Evolutionary conservation across 2,888 invertebrate species (phyloP).

Genomic region (Lampropteryx suffumata): DNA sequence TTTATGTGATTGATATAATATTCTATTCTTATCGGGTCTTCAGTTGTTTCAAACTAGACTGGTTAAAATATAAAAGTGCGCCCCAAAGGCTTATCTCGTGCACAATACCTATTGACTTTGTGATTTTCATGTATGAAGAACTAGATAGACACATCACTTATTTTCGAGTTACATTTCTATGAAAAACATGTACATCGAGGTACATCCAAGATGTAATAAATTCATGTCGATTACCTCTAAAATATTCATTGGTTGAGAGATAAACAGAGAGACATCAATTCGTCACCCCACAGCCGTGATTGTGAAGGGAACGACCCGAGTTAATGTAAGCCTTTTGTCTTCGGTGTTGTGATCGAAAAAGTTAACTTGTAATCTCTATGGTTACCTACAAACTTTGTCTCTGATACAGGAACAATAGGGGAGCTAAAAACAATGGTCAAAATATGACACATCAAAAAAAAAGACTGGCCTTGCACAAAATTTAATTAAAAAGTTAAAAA

Average conservation of each 20-base stretch:
- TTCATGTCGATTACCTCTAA: constrained; percentile 32
- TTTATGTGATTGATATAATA: no score
- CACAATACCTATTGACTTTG: no score
- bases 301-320: constrained; percentile 67
- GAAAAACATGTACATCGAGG: no score
- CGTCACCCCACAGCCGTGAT: constrained; percentile 61
- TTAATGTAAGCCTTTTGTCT: constrained; percentile 78
- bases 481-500: not conserved
- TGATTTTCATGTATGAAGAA: no score
- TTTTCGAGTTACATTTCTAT: no score
- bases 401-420: not conserved
- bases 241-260: constrained; percentile 38
- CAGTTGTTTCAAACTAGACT: no score
- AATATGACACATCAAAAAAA: no score
- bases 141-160: no score
- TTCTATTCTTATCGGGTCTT: no score
- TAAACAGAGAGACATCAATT: constrained; percentile 62
- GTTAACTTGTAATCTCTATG: constrained; percentile 79
- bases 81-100: no score
- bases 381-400: constrained; percentile 39
- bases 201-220: constrained; percentile 29
- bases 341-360: constrained; percentile 79
- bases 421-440: no score
- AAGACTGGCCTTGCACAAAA: not conserved
- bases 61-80: no score